Conservation (phyloP, 2,888 invertebrate genomes). For the Tanypteryx hageni region DNA sequence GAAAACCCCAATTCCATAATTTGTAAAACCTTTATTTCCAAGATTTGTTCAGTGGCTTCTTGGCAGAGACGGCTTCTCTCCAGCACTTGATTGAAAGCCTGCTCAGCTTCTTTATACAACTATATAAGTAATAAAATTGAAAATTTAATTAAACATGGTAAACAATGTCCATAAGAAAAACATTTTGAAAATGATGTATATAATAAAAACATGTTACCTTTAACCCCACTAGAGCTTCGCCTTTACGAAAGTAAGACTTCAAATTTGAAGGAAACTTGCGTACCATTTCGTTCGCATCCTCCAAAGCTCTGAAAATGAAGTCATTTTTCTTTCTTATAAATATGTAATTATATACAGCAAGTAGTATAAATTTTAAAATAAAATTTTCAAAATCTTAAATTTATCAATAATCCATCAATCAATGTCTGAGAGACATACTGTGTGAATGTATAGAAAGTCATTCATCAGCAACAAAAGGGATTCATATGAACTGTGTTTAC, state of each 20-base stretch:
- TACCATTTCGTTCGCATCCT: conserved; percentile 43
- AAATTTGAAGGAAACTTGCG: conserved; percentile 36
- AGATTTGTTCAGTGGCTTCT: conserved; percentile 37
- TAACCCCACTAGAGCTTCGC: conserved; percentile 36
- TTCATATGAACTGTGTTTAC: not conserved
- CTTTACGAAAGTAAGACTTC: conserved; percentile 30
- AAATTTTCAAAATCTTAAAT: not conserved
- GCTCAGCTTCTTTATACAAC: conserved; percentile 51
- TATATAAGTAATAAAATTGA: not conserved
- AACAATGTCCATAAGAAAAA: not conserved
- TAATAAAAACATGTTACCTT: not conserved
- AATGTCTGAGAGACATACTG: not conserved
- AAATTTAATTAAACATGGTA: not conserved
- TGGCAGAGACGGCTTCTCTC: conserved; percentile 33
- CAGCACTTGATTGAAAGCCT: conserved; percentile 39
- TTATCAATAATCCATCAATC: not conserved
- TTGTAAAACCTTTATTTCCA: conserved; percentile 44
- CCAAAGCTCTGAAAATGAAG: conserved; percentile 31
- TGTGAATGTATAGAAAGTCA: not conserved
- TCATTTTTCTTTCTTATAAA: too few relatives aligned
- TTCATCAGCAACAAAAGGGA: not conserved
- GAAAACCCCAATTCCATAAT: conserved; percentile 51
- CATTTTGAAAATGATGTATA: not conserved
- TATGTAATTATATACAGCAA: too few relatives aligned
- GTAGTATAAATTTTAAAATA: not conserved